A percentile compares a stretch with the other conserved stretches of the same genome.
phyloP scores from a whole-genome alignment of 2,888 invertebrate species.

The Leucoptera coffeella region DNA sequence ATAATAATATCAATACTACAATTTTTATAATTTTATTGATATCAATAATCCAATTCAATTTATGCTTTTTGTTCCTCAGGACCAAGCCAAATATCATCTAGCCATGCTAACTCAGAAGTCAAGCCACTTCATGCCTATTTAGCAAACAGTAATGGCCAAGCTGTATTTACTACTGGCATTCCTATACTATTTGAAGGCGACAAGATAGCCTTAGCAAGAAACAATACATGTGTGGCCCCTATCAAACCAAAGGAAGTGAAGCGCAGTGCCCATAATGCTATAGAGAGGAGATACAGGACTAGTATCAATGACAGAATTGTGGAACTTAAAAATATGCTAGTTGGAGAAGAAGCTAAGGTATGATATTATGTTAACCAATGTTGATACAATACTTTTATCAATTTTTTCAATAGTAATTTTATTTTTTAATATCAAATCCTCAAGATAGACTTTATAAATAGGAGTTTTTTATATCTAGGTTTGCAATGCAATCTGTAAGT shows the following conservation, averaged over 20 bases:
- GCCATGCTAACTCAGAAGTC: slow-evolving; percentile 61
- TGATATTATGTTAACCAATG: no score
- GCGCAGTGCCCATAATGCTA: slow-evolving; percentile 94
- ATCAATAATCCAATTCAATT: no score
- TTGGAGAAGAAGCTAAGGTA: slow-evolving; percentile 86
- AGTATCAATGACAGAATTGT: slow-evolving; percentile 98
- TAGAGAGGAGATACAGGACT: slow-evolving; percentile 94
- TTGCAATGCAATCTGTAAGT: no score
- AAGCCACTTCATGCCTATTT: slow-evolving; percentile 68
- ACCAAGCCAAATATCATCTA: slow-evolving; percentile 12
- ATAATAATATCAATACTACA: no score
- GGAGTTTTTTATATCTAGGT: no score
- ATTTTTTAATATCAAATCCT: no score
- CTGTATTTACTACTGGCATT: slow-evolving; percentile 66
- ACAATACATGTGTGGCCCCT: slow-evolving; percentile 42
- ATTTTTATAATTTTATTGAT: no score
- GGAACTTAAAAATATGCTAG: slow-evolving; percentile 93
- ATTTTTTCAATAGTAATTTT: no score
- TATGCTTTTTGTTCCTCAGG: slow-evolving; percentile 16
- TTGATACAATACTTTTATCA: no score
- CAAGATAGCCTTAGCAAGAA: slow-evolving; percentile 73
- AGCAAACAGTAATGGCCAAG: slow-evolving; percentile 57
- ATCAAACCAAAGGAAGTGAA: slow-evolving; percentile 80
- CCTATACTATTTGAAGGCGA: slow-evolving; percentile 75
- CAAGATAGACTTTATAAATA: no score